Conservation (phyloP, 2,888 invertebrate species). For the Tridacna crocea region DNA sequence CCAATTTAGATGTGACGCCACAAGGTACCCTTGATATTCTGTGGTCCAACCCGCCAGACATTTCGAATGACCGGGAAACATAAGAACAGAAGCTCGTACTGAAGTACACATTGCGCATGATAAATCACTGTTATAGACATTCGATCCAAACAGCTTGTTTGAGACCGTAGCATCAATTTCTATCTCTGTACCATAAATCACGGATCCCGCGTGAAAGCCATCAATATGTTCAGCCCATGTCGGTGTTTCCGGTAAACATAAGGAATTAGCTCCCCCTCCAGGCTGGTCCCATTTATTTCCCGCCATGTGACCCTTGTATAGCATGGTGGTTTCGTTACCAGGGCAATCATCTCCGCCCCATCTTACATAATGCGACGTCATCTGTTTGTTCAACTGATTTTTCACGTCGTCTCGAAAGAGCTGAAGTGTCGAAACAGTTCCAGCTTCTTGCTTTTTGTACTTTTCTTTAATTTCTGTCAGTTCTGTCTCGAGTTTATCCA, state of each 20-base stretch:
- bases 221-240: conserved; percentile 32
- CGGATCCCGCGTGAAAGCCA: conserved; percentile 15
- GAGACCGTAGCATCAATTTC: conserved; percentile 21
- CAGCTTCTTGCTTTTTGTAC: not conserved
- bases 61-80: conserved; percentile 34
- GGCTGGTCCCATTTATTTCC: conserved; percentile 9
- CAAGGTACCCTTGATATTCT: conserved; percentile 32
- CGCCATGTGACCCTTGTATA: conserved; percentile 16
- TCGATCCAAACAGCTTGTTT: conserved; percentile 12
- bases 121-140: conserved; percentile 25
- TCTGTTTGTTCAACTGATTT: not conserved
- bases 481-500: not conserved
- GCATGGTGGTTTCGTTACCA: conserved; percentile 6
- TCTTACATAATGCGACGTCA: not conserved
- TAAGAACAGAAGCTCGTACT: conserved; percentile 11
- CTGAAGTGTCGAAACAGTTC: not conserved
- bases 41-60: conserved; percentile 43
- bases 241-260: conserved; percentile 34
- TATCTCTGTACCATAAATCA: conserved; percentile 37
- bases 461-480: not conserved
- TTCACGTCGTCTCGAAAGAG: not conserved
- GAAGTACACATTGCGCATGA: conserved; percentile 37
- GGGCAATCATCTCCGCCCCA: conserved; percentile 17
- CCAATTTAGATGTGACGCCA: conserved; percentile 21
- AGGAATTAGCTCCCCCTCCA: conserved; percentile 26